These are phyloP conservation scores for Corapipo altera DNA, from an alignment of 2,113 vertebrate species.

Conservation along the genomic window DNA sequence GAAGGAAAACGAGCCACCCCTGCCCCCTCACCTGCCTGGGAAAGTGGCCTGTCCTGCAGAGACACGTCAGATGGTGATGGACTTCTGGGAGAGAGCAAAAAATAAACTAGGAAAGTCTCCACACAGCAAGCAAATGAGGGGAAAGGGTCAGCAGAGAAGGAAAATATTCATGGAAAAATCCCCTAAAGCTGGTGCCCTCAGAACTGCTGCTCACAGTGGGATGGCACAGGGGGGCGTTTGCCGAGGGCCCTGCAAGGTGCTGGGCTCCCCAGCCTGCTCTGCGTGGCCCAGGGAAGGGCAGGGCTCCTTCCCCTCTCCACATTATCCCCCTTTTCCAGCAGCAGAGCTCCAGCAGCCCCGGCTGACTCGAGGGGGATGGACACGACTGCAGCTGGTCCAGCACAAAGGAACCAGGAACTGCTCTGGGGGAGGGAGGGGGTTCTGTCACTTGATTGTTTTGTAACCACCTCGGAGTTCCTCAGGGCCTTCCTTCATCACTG, in stretches of 20 bases:
- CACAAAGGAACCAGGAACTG: neutral
- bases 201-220: rapidly evolving
- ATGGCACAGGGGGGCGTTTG: neutral
- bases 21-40: neutral
- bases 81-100: neutral
- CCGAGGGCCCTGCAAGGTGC: neutral
- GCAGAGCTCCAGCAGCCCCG: neutral
- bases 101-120: neutral
- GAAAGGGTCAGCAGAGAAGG: neutral
- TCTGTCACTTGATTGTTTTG: neutral
- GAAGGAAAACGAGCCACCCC: neutral
- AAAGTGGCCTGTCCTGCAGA: neutral
- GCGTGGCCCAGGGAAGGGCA: rapidly evolving
- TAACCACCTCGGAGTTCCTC: neutral
- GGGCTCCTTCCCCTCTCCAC: neutral
- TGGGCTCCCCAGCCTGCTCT: neutral
- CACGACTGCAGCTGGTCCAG: neutral
- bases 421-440: neutral
- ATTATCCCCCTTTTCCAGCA: neutral
- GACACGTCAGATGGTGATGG: neutral
- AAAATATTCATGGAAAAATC: neutral
- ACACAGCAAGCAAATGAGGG: neutral
- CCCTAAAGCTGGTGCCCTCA: neutral
- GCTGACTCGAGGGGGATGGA: neutral
- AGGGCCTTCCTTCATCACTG: neutral